phyloP scores from a whole-genome alignment of 2,113 vertebrate genomes.

The Chaetorhynchus papuensis region DNA sequence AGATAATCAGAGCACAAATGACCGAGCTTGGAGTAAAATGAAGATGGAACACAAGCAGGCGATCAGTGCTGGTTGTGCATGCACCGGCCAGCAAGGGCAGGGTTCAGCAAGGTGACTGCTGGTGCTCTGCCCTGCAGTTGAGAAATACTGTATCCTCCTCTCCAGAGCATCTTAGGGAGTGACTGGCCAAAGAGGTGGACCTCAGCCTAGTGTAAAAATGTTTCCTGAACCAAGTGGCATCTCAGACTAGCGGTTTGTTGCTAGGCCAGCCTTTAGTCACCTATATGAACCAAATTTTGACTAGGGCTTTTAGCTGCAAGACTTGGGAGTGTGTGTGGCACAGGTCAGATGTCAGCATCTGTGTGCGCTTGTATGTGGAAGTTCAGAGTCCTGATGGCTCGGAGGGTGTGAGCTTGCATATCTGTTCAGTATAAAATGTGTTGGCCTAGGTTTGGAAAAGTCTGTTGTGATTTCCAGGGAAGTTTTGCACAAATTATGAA shows the following conservation, averaged over 20 bases:
- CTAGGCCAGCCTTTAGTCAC: neutral
- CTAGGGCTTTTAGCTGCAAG: neutral
- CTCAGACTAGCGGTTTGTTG: neutral
- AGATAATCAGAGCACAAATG: conserved; percentile 72
- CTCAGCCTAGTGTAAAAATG: neutral
- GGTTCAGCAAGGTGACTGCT: neutral
- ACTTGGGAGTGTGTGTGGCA: neutral
- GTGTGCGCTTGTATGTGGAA: neutral
- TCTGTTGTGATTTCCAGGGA: neutral
- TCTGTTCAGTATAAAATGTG: rapidly evolving
- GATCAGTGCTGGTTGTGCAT: neutral
- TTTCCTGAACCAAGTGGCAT: neutral
- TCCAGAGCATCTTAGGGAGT: neutral
- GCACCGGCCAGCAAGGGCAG: neutral
- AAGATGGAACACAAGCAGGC: conserved; percentile 35
- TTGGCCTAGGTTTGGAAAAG: neutral
- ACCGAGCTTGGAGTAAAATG: conserved; percentile 54
- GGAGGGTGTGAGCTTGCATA: neutral
- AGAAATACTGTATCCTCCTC: neutral
- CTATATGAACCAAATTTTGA: neutral
- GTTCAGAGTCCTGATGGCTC: neutral
- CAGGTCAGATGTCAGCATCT: neutral
- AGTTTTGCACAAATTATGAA: neutral
- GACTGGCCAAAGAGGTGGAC: neutral
- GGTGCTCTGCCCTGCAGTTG: neutral